phyloP scores from a whole-genome alignment of 2,113 vertebrate species.

The Thamnaconus septentrionalis region DNA sequence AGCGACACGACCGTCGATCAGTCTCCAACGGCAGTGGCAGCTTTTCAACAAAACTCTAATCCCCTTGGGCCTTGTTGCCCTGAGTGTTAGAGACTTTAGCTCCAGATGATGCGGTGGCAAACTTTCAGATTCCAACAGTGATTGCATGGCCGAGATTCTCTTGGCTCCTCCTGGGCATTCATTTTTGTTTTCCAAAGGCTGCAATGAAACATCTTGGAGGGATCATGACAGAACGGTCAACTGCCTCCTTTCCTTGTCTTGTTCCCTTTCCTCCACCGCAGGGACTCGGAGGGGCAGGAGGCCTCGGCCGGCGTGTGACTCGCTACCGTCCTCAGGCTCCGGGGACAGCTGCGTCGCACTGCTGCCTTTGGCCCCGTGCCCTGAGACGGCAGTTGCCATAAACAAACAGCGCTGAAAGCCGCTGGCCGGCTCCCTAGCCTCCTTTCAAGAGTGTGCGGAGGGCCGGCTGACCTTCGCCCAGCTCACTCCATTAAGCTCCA shows the following conservation, averaged over 20 bases:
- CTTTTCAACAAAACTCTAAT: too few relatives aligned
- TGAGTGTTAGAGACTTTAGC: conserved; percentile 47
- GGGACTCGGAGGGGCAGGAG: conserved; percentile 34
- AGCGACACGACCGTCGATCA: too few relatives aligned
- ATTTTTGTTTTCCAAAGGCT: conserved; percentile 56
- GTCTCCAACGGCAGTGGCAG: too few relatives aligned
- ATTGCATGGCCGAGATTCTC: conserved; percentile 48
- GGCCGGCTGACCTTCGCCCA: conserved; percentile 32
- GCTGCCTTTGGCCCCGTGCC: conserved; percentile 60
- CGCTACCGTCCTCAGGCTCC: conserved; percentile 28
- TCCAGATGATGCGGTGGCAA: conserved; percentile 56
- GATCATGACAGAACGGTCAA: conserved; percentile 16
- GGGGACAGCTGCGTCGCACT: conserved; percentile 61
- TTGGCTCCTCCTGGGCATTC: conserved; percentile 45
- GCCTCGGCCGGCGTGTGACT: conserved; percentile 48
- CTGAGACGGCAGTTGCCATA: conserved; percentile 64
- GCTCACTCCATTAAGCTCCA: conserved; percentile 44
- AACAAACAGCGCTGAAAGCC: conserved; percentile 72
- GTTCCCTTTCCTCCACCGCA: conserved; percentile 31
- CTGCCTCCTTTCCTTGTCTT: not conserved
- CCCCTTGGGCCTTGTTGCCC: conserved; percentile 2
- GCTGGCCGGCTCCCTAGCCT: conserved; percentile 54
- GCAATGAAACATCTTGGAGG: conserved; percentile 48
- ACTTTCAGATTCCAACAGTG: conserved; percentile 41
- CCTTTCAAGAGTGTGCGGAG: conserved; percentile 43